These are phyloP conservation scores for Hylaeus volcanicus DNA, from an alignment of 1,140 invertebrate species.

Conservation along the genomic window DNA sequence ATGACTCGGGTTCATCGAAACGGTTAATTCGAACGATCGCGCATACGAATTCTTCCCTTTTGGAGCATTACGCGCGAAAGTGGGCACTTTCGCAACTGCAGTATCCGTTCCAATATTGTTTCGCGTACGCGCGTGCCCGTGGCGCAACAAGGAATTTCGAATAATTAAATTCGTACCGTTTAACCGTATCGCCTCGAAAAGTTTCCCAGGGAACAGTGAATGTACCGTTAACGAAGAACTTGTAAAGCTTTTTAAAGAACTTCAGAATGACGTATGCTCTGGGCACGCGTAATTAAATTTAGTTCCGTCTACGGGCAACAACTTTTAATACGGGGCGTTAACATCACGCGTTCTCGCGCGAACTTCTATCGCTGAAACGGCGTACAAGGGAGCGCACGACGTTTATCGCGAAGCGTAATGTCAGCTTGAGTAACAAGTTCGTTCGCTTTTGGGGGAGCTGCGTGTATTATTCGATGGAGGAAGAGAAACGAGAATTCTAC, in stretches of 20 bases:
- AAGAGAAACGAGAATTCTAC: too few species aligned
- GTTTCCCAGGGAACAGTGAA: not conserved
- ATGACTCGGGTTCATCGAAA: not conserved
- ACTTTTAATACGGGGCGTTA: conserved; percentile 37
- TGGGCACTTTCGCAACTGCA: not conserved
- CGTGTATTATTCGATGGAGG: not conserved
- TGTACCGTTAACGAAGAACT: conserved; percentile 34
- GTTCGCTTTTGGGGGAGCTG: not conserved
- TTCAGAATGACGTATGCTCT: conserved; percentile 35
- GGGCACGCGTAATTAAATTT: conserved; percentile 37
- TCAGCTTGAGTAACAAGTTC: not conserved
- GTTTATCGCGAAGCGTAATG: conserved; percentile 4
- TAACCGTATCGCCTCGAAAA: not conserved
- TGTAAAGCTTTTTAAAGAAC: conserved; percentile 39
- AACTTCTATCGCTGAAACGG: not conserved
- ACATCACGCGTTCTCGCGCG: conserved; percentile 13
- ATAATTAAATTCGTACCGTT: conserved; percentile 35
- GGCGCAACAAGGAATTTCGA: not conserved
- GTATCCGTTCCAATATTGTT: conserved; percentile 16
- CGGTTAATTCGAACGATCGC: conserved; percentile 5
- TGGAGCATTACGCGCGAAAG: not conserved
- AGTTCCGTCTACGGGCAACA: conserved; percentile 21
- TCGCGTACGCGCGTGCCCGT: not conserved
- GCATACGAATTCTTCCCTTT: not conserved
- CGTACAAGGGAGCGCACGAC: not conserved